Evolutionary conservation across 2,113 vertebrate species (phyloP).

Genomic region (Drymodes brunneopygia): DNA sequence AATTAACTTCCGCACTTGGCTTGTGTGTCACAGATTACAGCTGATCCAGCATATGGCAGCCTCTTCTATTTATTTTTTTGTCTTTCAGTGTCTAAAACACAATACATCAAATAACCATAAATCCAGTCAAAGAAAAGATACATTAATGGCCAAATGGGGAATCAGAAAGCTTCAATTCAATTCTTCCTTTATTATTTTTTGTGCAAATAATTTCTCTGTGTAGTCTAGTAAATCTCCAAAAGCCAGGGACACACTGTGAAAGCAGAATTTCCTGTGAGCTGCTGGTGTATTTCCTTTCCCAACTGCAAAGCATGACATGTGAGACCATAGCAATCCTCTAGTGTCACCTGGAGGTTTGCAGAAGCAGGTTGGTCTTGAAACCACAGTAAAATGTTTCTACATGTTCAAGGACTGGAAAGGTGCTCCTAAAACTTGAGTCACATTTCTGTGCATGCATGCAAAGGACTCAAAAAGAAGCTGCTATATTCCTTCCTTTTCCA

Average conservation of each 20-base stretch:
- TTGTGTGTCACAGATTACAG: neutral
- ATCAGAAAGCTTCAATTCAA: neutral
- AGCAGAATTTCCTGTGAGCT: neutral
- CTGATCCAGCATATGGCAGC: neutral
- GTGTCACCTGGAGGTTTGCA: neutral
- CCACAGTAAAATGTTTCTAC: fast-evolving
- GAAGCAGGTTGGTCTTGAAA: neutral
- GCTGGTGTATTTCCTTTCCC: neutral
- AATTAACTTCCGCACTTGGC: neutral
- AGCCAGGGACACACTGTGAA: neutral
- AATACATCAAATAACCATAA: neutral
- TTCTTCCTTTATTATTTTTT: neutral
- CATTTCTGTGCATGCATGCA: fast-evolving
- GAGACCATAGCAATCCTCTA: neutral
- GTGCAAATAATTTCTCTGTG: neutral
- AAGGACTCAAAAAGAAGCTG: neutral
- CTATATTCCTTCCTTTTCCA: neutral
- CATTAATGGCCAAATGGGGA: neutral
- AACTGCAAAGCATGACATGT: fast-evolving
- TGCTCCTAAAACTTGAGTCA: neutral
- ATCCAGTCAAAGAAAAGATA: neutral
- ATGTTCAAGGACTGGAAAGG: neutral
- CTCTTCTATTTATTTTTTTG: neutral
- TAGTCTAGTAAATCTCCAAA: neutral
- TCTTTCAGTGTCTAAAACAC: neutral